Evolutionary conservation across 2,888 invertebrate genomes (phyloP).

Genomic region (Tetramorium bicarinatum): DNA sequence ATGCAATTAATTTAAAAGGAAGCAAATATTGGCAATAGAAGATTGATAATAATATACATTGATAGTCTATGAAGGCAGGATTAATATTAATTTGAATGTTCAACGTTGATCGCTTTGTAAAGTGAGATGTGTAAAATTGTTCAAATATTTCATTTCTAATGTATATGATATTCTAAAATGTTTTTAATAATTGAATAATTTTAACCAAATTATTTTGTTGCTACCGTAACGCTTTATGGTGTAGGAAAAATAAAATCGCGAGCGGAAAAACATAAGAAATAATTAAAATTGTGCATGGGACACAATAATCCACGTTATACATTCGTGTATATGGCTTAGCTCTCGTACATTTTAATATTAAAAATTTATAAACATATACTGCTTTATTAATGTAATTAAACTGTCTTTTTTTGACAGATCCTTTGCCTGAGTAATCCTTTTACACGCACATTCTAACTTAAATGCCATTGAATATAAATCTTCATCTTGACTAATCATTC

Average conservation of each 20-base stretch:
- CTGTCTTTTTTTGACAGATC: conserved; percentile 18
- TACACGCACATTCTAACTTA: background rate
- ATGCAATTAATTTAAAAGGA: conserved; percentile 19
- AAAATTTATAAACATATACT: conserved; percentile 11
- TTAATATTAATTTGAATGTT: conserved; percentile 35
- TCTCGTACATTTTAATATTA: conserved; percentile 5
- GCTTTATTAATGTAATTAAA: conserved; percentile 21
- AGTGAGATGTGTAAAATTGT: background rate
- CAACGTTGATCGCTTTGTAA: conserved; percentile 19
- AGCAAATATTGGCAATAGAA: conserved; percentile 22
- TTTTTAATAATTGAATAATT: conserved; percentile 15
- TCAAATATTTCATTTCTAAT: background rate
- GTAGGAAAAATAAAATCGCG: background rate
- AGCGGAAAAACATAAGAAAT: background rate
- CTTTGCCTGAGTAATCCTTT: background rate
- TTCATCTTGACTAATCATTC: conserved; percentile 62
- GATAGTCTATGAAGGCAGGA: conserved; percentile 11
- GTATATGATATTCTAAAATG: background rate
- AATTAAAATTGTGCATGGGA: background rate
- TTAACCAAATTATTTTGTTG: background rate
- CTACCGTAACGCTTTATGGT: background rate
- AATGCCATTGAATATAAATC: conserved; percentile 2
- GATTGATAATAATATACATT: conserved; percentile 9
- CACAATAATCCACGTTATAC: conserved; percentile 26
- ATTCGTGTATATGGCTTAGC: background rate